Evolutionary conservation across 2,888 invertebrate species (phyloP).

Genomic region (Conops quadrifasciatus): DNA sequence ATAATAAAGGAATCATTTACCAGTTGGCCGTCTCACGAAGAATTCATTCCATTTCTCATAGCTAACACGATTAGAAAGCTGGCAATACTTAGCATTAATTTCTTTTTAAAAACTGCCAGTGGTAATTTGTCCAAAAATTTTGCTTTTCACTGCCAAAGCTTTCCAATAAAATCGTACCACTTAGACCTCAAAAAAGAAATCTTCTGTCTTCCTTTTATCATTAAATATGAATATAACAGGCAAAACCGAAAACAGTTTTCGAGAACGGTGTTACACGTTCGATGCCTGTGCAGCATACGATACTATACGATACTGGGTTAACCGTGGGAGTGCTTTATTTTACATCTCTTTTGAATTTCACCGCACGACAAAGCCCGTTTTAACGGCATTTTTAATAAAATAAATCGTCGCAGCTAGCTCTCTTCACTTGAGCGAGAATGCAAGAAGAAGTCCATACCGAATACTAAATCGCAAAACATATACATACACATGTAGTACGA

Average conservation of each 20-base stretch:
- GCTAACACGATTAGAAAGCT: not conserved
- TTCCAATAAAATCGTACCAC: no score
- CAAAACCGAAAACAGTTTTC: no score
- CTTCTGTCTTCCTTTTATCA: no score
- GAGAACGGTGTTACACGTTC: not conserved
- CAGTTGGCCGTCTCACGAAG: no score
- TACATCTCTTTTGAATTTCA: not conserved
- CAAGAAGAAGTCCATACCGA: not conserved
- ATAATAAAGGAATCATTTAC: no score
- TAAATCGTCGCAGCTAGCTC: not conserved
- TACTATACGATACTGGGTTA: not conserved
- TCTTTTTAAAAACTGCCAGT: no score
- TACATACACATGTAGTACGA: not conserved
- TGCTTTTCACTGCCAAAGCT: no score
- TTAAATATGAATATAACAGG: no score
- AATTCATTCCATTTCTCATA: not conserved
- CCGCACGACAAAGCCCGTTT: constrained; percentile 13
- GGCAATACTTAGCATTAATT: no score
- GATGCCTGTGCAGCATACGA: not conserved
- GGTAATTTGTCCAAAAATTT: no score
- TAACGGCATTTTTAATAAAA: constrained; percentile 15
- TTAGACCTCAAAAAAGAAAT: no score
- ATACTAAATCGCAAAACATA: not conserved
- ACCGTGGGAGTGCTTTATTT: constrained; percentile 5
- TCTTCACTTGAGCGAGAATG: not conserved